These are phyloP conservation scores for Sinosuthora webbiana DNA, from an alignment of 2,113 vertebrate species.

Conservation along the genomic window DNA sequence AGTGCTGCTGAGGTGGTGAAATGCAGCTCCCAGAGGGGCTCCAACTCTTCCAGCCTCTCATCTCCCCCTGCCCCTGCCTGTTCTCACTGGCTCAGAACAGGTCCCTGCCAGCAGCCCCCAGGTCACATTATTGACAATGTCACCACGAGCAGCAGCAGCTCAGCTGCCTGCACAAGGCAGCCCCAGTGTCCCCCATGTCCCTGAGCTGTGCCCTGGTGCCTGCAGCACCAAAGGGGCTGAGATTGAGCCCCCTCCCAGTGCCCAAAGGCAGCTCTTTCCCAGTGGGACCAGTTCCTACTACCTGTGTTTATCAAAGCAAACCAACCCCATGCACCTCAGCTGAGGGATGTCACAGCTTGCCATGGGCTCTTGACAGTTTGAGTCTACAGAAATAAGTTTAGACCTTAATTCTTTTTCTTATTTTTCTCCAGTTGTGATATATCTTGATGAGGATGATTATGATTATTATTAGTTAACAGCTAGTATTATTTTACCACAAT, in stretches of 20 bases:
- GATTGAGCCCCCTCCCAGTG: neutral
- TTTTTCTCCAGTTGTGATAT: neutral
- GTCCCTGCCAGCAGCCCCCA: neutral
- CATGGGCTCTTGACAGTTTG: neutral
- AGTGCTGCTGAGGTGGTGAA: accelerated
- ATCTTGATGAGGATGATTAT: neutral
- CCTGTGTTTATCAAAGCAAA: neutral
- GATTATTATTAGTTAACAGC: neutral
- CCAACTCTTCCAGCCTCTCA: neutral
- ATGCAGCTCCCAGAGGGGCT: neutral
- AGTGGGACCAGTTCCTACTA: neutral
- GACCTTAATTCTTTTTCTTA: neutral
- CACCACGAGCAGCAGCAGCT: neutral
- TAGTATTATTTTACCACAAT: neutral
- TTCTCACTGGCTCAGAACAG: accelerated
- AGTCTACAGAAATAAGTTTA: neutral
- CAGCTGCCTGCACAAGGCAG: neutral
- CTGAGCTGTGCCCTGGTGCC: neutral
- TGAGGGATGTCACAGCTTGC: accelerated
- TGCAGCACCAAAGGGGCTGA: neutral
- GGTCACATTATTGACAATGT: neutral
- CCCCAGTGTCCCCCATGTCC: accelerated
- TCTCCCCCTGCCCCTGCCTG: neutral
- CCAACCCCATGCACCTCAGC: accelerated
- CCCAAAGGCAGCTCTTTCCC: neutral